Evolutionary conservation across 2,113 vertebrate genomes (phyloP).

Genomic region (Symphodus melops): DNA sequence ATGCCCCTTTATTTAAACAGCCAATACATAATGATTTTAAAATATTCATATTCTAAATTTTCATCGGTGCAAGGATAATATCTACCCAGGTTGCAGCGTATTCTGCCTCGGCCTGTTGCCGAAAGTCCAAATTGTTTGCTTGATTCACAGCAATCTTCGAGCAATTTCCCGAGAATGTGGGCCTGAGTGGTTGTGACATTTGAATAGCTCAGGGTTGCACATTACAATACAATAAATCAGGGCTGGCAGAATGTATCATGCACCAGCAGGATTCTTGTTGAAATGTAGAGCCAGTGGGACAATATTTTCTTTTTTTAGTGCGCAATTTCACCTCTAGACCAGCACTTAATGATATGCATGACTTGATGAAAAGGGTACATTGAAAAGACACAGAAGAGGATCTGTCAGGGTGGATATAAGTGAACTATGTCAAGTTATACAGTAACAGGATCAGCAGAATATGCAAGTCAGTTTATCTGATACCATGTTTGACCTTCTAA

Average conservation of each 20-base stretch:
- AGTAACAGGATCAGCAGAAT: not conserved
- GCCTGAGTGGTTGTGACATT: conserved; percentile 48
- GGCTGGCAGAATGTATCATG: conserved; percentile 16
- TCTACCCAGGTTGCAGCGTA: not conserved
- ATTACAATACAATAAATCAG: conserved; percentile 32
- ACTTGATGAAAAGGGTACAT: not conserved
- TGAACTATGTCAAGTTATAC: not conserved
- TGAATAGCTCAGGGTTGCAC: conserved; percentile 34
- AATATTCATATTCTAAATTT: not conserved
- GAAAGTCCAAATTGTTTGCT: conserved; percentile 45
- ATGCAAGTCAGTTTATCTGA: conserved; percentile 8
- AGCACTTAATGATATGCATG: conserved; percentile 2
- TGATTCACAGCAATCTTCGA: conserved; percentile 39
- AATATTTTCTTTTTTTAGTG: conserved; percentile 12
- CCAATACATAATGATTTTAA: not conserved
- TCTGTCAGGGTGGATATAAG: not conserved
- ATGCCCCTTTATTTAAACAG: not conserved
- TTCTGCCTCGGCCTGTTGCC: not conserved
- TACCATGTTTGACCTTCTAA: conserved; percentile 20
- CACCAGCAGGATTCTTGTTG: not conserved
- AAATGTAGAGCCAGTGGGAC: conserved; percentile 7
- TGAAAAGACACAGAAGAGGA: conserved; percentile 8
- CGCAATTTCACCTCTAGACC: not conserved
- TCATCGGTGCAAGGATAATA: not conserved
- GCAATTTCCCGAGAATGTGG: conserved; percentile 25